Base-by-base conservation (phyloP, 2,888 invertebrate genomes). In the Kryphioiulus occultus region DNA sequence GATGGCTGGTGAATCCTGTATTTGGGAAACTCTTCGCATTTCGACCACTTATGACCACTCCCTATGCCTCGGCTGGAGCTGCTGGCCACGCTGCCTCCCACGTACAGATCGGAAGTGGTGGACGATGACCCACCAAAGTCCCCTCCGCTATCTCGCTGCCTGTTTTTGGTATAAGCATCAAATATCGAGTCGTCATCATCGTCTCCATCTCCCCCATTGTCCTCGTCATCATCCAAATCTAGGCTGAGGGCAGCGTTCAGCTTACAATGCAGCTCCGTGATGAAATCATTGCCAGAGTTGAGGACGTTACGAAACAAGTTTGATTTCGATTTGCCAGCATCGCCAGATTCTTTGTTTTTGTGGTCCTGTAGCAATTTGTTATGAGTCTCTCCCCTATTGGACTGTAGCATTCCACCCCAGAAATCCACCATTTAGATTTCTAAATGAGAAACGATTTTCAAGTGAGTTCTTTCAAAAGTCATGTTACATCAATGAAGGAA, bases 231-330 rank as follows among this genome's bases (percentile, higher is more conserved):
- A 53, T 87, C 85, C 30, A 35, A 26, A 39, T 87, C 86, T 17
- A 90, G 86, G 85, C 88, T 90, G 17, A 90, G 88, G 26, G 90
- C 90, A 32, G 90, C 90, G 87, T 92, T 91, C 84, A 92, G 89
- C 88, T 91, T 91, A 15, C 90, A 88, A 15, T 87, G 86, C 0
- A 89, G 39, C 15, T 92, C 93, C 89, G 92, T 93, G 88, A 93
- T 91, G 87, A 93, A 90, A 90, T 93, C 93, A 89, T 93, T 93
- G 89, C 93, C 93, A 89, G 92, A 93, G 83, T 92, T 93, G 86
- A 93, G 91, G 88, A 93, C 93, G 39, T 93, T 92, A 89, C 92
- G 92, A 39, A 93, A 91, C 88, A 93, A 92, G 89, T 92, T 92
- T 78, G 91, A 91, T 85, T 85, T 85, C 5, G 85, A 85, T 59